Conservation (phyloP, 2,797 vertebrate species). For the Artibeus lituratus region DNA sequence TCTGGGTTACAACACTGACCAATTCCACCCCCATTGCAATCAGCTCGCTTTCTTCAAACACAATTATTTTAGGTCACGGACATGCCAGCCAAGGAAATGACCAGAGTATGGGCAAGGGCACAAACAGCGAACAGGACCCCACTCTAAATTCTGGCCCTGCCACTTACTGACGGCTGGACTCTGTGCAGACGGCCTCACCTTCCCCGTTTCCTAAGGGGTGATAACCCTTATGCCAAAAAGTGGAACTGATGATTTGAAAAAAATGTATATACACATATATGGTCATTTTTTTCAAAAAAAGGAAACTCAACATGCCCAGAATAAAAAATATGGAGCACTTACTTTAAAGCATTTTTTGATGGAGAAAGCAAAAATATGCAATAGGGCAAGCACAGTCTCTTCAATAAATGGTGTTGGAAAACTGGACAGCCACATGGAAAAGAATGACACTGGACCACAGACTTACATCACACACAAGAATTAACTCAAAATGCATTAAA, state of each 20-base stretch:
- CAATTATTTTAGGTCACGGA: slow-evolving; percentile 60
- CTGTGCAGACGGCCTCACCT: not conserved
- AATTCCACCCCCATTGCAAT: slow-evolving; percentile 9
- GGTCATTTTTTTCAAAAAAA: not conserved
- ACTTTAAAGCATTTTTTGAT: not conserved
- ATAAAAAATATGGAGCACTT: not conserved
- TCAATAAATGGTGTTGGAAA: not conserved
- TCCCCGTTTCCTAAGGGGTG: not conserved
- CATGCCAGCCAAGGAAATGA: slow-evolving; percentile 62
- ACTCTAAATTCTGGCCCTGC: slow-evolving; percentile 50
- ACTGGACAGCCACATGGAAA: not conserved
- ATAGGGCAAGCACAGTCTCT: not conserved
- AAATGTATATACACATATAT: not conserved
- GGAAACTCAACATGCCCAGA: not conserved
- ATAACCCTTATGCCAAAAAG: not conserved
- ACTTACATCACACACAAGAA: not conserved
- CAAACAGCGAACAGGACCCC: slow-evolving; percentile 6
- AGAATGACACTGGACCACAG: not conserved
- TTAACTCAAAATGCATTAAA: not conserved
- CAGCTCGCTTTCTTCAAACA: not conserved
- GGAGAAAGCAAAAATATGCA: not conserved
- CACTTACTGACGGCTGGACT: not conserved
- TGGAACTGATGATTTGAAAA: not conserved
- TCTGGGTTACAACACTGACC: slow-evolving; percentile 27
- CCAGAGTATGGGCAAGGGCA: slow-evolving; percentile 7